A percentile compares a stretch with the other conserved stretches of the same genome.
phyloP scores from a whole-genome alignment of 2,888 invertebrate species.

The Noctua fimbriata region DNA sequence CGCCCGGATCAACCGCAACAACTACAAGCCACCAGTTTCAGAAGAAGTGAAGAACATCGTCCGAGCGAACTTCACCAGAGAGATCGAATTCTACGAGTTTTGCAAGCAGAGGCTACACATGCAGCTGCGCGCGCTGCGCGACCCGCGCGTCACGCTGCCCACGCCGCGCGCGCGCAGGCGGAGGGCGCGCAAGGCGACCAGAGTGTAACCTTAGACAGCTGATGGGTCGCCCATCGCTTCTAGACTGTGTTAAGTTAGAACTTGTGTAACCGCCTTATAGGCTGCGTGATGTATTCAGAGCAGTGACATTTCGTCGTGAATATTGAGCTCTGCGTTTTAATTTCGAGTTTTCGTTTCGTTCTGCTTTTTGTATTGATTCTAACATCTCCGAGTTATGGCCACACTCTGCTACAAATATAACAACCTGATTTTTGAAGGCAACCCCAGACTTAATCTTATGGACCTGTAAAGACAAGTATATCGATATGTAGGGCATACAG shows the following conservation, averaged over 20 bases:
- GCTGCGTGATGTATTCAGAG: slow-evolving; percentile 24
- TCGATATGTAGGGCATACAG: background rate
- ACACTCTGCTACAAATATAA: background rate
- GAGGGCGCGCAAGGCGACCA: slow-evolving; percentile 62
- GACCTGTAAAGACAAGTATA: background rate
- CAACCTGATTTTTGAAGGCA: slow-evolving; percentile 4
- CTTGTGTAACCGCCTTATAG: slow-evolving; percentile 36
- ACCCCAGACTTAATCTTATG: background rate
- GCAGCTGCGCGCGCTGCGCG: slow-evolving; percentile 93
- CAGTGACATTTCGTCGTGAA: slow-evolving; percentile 32
- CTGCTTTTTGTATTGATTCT: slow-evolving; percentile 5
- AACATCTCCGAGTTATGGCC: background rate
- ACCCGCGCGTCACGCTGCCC: slow-evolving; percentile 82
- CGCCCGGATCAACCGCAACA: slow-evolving; percentile 95
- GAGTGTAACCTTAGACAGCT: slow-evolving; percentile 61
- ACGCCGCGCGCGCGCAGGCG: slow-evolving; percentile 71
- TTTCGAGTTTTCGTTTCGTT: slow-evolving; percentile 20
- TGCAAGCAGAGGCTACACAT: slow-evolving; percentile 95
- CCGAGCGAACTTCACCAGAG: slow-evolving; percentile 95
- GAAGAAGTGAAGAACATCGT: slow-evolving; percentile 96
- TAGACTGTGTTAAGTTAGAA: slow-evolving; percentile 65
- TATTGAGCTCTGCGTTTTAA: slow-evolving; percentile 7
- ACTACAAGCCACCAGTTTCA: slow-evolving; percentile 96
- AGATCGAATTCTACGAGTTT: slow-evolving; percentile 97
- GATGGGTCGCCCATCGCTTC: slow-evolving; percentile 59